Percentiles rank a stretch among this genome's conserved stretches.
These are phyloP conservation scores for Orthosia incerta DNA, from an alignment of 2,888 invertebrate genomes.

Conservation along the genomic window DNA sequence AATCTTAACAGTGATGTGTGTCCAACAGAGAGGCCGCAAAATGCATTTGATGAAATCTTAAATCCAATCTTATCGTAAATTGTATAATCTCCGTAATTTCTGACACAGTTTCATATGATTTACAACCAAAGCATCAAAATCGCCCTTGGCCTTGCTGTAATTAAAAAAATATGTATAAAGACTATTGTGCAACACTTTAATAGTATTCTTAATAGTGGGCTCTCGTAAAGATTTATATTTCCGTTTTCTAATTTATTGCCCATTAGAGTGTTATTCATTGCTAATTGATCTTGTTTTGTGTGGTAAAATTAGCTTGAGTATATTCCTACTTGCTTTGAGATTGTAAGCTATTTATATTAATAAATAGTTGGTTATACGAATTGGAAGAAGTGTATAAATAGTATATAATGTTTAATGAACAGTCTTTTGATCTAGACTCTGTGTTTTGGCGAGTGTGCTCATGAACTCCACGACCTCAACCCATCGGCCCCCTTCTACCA, in stretches of 20 bases:
- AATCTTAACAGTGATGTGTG: no score
- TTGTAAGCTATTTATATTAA: neutral
- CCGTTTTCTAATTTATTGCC: slow-evolving; percentile 53
- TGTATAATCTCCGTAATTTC: neutral
- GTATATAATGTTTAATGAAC: neutral
- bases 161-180: slow-evolving; percentile 38
- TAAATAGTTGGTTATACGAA: neutral
- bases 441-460: no score
- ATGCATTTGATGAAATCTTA: neutral
- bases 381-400: neutral
- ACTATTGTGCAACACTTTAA: slow-evolving; percentile 46
- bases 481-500: no score
- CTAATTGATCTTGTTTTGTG: slow-evolving; percentile 37
- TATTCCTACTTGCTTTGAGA: neutral
- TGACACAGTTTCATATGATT: slow-evolving; percentile 29
- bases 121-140: slow-evolving; percentile 24
- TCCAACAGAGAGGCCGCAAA: no score
- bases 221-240: slow-evolving; percentile 55
- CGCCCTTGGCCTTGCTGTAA: slow-evolving; percentile 62
- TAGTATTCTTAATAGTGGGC: slow-evolving; percentile 33
- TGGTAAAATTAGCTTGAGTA: slow-evolving; percentile 15
- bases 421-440: no score
- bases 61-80: neutral
- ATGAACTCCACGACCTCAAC: no score
- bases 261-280: slow-evolving; percentile 50